phyloP scores from a whole-genome alignment of 2,888 invertebrate species.

The Plemyria rubiginata region DNA sequence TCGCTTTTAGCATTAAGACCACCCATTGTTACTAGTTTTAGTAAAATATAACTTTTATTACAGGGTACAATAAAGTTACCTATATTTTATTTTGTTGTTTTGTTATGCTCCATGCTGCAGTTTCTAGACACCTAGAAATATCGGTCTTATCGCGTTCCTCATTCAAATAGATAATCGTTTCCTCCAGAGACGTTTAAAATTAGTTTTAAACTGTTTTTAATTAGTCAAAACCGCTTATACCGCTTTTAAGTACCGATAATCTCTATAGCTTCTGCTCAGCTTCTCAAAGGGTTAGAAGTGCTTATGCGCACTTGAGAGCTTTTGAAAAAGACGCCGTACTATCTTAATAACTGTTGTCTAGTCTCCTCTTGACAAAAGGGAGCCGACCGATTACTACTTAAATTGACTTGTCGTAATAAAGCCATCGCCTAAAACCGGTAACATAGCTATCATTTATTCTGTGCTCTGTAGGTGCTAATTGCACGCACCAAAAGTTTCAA shows the following conservation, averaged over 20 bases:
- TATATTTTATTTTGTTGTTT: no score
- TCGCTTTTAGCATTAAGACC: no score
- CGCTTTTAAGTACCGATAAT: slow-evolving; percentile 58
- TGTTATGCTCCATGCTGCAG: neutral
- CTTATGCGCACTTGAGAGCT: slow-evolving; percentile 53
- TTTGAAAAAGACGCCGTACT: slow-evolving; percentile 49
- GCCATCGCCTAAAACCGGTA: slow-evolving; percentile 63
- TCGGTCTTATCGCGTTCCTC: neutral
- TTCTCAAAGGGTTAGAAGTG: slow-evolving; percentile 71
- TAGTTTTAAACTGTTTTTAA: slow-evolving; percentile 16
- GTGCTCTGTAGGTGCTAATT: slow-evolving; percentile 71
- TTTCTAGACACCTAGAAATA: neutral
- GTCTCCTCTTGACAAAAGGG: slow-evolving; percentile 47
- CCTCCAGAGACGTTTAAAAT: slow-evolving; percentile 20
- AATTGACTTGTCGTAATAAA: slow-evolving; percentile 78
- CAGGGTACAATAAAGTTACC: no score
- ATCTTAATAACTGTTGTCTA: slow-evolving; percentile 75
- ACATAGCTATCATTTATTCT: slow-evolving; percentile 39
- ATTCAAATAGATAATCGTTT: slow-evolving; percentile 23
- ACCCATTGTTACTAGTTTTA: no score
- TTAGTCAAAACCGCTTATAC: neutral
- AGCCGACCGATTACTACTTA: slow-evolving; percentile 56
- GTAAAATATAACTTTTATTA: no score
- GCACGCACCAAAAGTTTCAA: slow-evolving; percentile 68
- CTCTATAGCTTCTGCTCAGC: slow-evolving; percentile 56